Conservation (phyloP, 1,140 invertebrate species). For the Metopolophium dirhodum region DNA sequence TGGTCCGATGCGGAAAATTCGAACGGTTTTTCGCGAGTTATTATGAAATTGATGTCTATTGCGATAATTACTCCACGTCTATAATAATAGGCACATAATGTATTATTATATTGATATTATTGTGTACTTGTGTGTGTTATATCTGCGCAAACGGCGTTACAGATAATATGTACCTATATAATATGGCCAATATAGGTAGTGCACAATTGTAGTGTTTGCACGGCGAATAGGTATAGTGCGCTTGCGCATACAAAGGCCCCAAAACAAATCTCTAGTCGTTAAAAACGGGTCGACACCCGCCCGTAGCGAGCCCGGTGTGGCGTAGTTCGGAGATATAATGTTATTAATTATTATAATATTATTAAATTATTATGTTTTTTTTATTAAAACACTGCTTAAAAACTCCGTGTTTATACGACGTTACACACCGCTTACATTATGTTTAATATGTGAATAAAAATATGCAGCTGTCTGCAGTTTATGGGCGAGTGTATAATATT, state of each 20-base stretch:
- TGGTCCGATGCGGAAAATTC: slow-evolving; percentile 31
- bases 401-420: neutral
- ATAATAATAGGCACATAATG: neutral
- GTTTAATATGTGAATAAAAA: neutral
- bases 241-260: neutral
- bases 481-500: neutral
- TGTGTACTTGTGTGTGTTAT: neutral
- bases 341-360: neutral
- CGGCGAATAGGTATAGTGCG: neutral
- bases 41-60: slow-evolving; percentile 53
- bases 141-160: neutral
- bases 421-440: neutral
- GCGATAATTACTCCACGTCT: slow-evolving; percentile 48
- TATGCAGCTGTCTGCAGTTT: neutral
- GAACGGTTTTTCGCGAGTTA: slow-evolving; percentile 26
- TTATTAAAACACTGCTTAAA: neutral
- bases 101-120: neutral
- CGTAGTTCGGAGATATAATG: neutral
- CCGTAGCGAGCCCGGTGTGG: neutral
- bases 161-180: too few species aligned
- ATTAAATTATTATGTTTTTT: neutral
- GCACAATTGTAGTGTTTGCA: too few species aligned
- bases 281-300: neutral
- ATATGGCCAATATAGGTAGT: too few species aligned
- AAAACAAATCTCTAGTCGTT: slow-evolving; percentile 9